These are phyloP conservation scores for Kryptopterus vitreolus DNA, from an alignment of 2,797 vertebrate species.

Conservation along the genomic window DNA sequence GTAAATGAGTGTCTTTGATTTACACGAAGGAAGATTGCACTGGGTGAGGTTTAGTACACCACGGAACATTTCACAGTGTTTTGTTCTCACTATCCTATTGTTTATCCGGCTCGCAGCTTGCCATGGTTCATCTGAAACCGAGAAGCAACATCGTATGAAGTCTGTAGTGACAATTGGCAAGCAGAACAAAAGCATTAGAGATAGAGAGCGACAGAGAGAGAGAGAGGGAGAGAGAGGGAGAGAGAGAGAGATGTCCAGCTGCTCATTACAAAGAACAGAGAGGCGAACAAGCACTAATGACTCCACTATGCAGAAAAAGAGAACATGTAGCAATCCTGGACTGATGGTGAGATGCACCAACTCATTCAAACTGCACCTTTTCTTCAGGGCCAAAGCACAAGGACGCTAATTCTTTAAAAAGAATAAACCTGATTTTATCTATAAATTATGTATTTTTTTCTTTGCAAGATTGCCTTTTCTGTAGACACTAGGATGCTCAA, in stretches of 20 bases:
- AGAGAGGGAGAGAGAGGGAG: background rate
- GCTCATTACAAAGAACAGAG: background rate
- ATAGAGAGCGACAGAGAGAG: background rate
- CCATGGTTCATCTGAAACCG: background rate
- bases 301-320: background rate
- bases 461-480: background rate
- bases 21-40: background rate
- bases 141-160: background rate
- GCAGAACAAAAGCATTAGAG: background rate
- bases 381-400: background rate
- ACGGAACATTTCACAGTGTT: background rate
- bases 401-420: background rate
- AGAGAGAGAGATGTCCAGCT: background rate
- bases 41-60: background rate
- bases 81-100: too few species aligned
- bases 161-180: background rate
- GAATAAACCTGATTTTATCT: background rate
- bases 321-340: slow-evolving; percentile 10
- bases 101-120: background rate
- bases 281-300: background rate
- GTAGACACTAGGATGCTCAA: background rate
- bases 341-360: background rate
- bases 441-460: too few species aligned
- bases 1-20: background rate
- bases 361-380: background rate